phyloP scores from a whole-genome alignment of 2,888 invertebrate genomes.

The Thereva unica region DNA sequence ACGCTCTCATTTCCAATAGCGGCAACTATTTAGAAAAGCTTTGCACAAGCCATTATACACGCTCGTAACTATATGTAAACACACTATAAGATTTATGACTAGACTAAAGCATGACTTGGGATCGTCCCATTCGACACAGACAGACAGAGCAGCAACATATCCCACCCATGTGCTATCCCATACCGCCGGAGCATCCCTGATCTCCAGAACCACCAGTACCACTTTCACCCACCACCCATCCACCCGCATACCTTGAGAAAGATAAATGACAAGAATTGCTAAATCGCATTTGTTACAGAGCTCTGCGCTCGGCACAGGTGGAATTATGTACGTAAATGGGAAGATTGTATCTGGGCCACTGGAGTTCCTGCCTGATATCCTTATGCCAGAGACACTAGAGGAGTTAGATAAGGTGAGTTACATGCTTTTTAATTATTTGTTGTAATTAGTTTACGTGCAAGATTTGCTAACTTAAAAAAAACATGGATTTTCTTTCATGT shows the following conservation, averaged over 20 bases:
- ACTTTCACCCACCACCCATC: too few species aligned
- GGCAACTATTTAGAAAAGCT: too few species aligned
- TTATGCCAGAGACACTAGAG: constrained; percentile 53
- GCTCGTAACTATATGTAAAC: constrained; percentile 25
- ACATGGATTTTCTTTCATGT: not conserved
- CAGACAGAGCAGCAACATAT: not conserved
- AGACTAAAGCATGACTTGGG: constrained; percentile 19
- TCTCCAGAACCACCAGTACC: too few species aligned
- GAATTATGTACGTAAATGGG: constrained; percentile 57
- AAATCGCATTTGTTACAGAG: constrained; percentile 46
- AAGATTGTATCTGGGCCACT: constrained; percentile 57
- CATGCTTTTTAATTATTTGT: constrained; percentile 8
- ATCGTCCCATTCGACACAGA: constrained; percentile 20
- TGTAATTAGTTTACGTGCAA: constrained; percentile 16
- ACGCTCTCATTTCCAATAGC: too few species aligned
- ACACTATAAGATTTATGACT: constrained; percentile 37
- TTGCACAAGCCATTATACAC: too few species aligned
- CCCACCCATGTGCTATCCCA: too few species aligned
- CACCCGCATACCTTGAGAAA: constrained; percentile 22
- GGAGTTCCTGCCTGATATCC: constrained; percentile 54
- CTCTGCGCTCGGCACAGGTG: constrained; percentile 56
- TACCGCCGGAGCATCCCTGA: too few species aligned
- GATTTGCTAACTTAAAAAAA: too few species aligned
- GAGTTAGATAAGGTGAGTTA: constrained; percentile 56
- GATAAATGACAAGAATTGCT: constrained; percentile 38